Base-by-base conservation (phyloP, 2,888 invertebrate species). In the Dioctria linearis region DNA sequence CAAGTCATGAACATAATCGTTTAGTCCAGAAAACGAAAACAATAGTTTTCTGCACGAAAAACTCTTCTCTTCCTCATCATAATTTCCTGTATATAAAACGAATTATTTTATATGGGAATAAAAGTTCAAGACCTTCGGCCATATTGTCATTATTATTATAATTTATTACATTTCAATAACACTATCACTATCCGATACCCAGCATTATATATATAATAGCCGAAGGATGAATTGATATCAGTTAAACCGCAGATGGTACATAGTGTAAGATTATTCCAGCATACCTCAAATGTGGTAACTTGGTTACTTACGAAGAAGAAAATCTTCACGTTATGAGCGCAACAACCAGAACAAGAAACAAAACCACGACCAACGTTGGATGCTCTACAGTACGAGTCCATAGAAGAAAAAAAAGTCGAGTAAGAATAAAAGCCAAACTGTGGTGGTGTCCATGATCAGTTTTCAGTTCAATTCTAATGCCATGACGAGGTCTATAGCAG, bases 81-180 rank as follows among this genome's bases (percentile, higher is more conserved):
- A 25, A 25, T 2, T 25, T 25, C 25, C 25, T 25, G 0, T 25
- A 25, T 25, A 25, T 25, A 25, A 25, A 25, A 25, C 25, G 25
- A 25, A 25, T 25, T 25, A 25, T 25, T 25, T 25, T 25, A 25
- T 25, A 25, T 25, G 2, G 8, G 46, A 46, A 5, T 69, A 69
- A 69, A 69, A 69, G 69, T 73, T 73, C 57, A 57, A 43, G 57
- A 73, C 73, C 73, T 13, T 37, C 57, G 54, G 73, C 54, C 42
- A 6, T 25, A 37, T 57, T 73, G 13, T 39, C 73, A 8, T 73
- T 73, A 73, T 73, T 73, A 57, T 57, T 57, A 73, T 73, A 57
- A 73, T 73, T 73, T 73, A 73, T 73, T 73, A 73, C 73, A 73
- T 57, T 73, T 73, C 57, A 73, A 73, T 73, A 73, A 51, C 11